Evolutionary conservation across 2,888 invertebrate species (phyloP), one percentile per base, ranked within the genome.

Genomic region (Cyrtodaria siliqua): DNA sequence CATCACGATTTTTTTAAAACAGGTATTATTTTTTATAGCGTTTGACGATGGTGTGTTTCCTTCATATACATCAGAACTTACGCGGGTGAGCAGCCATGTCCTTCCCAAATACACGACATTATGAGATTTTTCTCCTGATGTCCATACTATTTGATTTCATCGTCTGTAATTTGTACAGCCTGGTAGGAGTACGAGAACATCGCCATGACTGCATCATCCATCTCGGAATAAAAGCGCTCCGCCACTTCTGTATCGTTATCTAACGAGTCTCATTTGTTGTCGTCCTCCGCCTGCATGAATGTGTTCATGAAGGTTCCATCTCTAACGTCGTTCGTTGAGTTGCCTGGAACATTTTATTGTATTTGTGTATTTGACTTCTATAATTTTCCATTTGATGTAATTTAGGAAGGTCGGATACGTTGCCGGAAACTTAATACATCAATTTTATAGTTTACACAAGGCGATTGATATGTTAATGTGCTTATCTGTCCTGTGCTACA

Each of bases 41-140:
- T n/a, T n/a, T n/a, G n/a, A n/a, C n/a, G n/a, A n/a, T n/a, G n/a
- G n/a, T n/a, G n/a, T n/a, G n/a, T n/a, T n/a, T n/a, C n/a, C n/a
- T n/a, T n/a, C n/a, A n/a, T n/a, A n/a, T n/a, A n/a, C n/a, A n/a
- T n/a, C n/a, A n/a, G n/a, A n/a, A 73, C 83, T 77, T 81, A 90
- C 90, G 59, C 62, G 0, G 88, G 88, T 1, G 90, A 88, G 53
- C 90, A 90, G 20, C 74, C 77, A 40, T 73, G 78, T 16, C 89
- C 88, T 14, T 72, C 66, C 77, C 82, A 88, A 27, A 79, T 76
- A 53, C 89, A 90, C 29, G 82, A 80, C 44, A 87, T 75, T n/a
- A 90, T 84, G 24, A 90, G 62, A 62, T 89, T 85, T 4, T 79
- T 69, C 24, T 82, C 78, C 18, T 69, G 52, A 56, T 90, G 90